Evolutionary conservation across 2,797 vertebrate species (phyloP).

Genomic region (Oryzias dopingdopingensis): DNA sequence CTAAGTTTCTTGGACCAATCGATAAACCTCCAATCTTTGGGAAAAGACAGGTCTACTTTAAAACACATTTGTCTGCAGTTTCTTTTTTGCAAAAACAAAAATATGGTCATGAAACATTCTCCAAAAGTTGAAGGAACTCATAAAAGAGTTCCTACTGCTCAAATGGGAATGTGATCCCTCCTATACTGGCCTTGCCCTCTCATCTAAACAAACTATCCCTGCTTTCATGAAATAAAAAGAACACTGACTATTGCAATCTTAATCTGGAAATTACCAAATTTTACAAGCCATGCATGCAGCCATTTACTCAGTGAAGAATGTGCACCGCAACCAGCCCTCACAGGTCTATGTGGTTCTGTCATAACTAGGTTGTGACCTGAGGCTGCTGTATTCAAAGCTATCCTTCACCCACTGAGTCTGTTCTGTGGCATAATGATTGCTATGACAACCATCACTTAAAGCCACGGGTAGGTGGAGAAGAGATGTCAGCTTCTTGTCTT

Average conservation of each 20-base stretch:
- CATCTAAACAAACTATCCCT: slow-evolving; percentile 60
- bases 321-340: slow-evolving; percentile 49
- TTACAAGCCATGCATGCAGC: slow-evolving; percentile 42
- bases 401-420: slow-evolving; percentile 75
- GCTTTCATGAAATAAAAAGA: slow-evolving; percentile 50
- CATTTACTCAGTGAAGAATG: slow-evolving; percentile 55
- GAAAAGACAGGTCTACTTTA: too few species aligned
- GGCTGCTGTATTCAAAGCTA: slow-evolving; percentile 75
- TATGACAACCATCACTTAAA: slow-evolving; percentile 84
- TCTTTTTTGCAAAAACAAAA: too few species aligned
- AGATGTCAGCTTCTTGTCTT: slow-evolving; percentile 75
- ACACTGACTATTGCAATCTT: slow-evolving; percentile 48
- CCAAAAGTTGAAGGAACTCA: too few species aligned
- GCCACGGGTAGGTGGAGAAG: slow-evolving; percentile 77
- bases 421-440: slow-evolving; percentile 79
- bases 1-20: too few species aligned
- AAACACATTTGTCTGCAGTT: too few species aligned
- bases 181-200: slow-evolving; percentile 57
- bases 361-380: slow-evolving; percentile 77
- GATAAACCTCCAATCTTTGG: too few species aligned
- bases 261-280: slow-evolving; percentile 45
- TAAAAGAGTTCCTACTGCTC: too few species aligned
- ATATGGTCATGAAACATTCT: too few species aligned
- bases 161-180: slow-evolving; percentile 59
- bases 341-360: slow-evolving; percentile 59